Base-by-base conservation (phyloP, 2,888 invertebrate species). In the Galerucella calmariensis region DNA sequence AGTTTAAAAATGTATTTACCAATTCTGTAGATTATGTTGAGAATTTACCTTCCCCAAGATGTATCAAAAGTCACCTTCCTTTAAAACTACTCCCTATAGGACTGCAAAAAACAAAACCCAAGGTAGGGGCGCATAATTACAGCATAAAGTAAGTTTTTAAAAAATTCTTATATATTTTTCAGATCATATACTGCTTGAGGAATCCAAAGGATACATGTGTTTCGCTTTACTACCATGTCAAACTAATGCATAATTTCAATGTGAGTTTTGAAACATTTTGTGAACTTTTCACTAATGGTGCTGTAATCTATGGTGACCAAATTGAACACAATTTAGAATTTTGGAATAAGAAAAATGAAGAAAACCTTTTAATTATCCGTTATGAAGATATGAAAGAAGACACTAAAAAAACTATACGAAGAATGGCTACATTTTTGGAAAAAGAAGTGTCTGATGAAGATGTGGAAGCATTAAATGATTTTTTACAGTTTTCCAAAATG, bases 191-290 rank as follows among this genome's bases (percentile, higher is more conserved):
- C 86, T 93, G 95, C 1, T 92, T 94, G 0, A 91, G 97, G 67
- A 96, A 97, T 88, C 96, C 97, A 0, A 97, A 97, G 86, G 97
- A 97, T 85, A 92, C 94, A 83, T 94, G 94, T 77, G 95, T 97
- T 0, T 97, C 97, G 0, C 96, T 93, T 84, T 97, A 94, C 85
- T 93, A 95, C 86, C 95, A 96, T 86, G 95, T 93, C 84, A 91
- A 90, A 74, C 88, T 94, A 70, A 89, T 95, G 56, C 94, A 95
- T 80, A 91, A 91, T 74, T 83, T 90, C 67, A 77, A 83, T 35
- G 84, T 85, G 0, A 88, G 90, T 0, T 94, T 95, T 79, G 92
- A 94, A 59, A 92, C 94, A 73, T 95, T 94, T 84, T 92, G 93
- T 73, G 92, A 95, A 75, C 86, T 95, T 11, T 93, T 95, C 85